A percentile compares a stretch with the other conserved stretches of the same genome.
Conservation (phyloP, 2,797 vertebrate genomes). For the Catamblyrhynchus diadema region DNA sequence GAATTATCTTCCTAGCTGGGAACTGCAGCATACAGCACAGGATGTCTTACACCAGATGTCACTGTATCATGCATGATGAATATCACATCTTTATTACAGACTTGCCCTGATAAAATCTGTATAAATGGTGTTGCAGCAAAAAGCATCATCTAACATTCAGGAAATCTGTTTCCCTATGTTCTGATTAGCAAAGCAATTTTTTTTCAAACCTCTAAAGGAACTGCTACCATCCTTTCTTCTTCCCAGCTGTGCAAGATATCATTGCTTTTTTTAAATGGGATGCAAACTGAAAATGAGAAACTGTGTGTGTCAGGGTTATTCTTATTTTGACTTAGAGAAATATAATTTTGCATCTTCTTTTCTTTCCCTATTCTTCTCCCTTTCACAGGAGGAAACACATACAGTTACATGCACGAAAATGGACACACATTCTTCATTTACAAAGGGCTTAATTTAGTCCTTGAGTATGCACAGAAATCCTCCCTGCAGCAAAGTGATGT, state of each 20-base stretch:
- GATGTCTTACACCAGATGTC: slow-evolving; percentile 52
- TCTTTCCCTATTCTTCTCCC: neutral
- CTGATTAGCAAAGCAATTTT: neutral
- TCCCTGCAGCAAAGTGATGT: slow-evolving; percentile 69
- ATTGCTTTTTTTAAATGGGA: neutral
- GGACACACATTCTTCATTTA: neutral
- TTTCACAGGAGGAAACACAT: neutral
- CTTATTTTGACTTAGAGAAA: neutral
- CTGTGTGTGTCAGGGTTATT: neutral
- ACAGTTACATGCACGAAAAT: neutral
- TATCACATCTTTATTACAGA: slow-evolving; percentile 15
- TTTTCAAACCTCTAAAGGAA: neutral
- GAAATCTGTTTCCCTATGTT: neutral
- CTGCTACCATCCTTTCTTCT: neutral
- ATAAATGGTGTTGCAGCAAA: neutral
- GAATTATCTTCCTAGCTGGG: neutral
- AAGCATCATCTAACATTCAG: neutral
- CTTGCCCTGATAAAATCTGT: neutral
- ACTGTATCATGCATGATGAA: slow-evolving; percentile 42
- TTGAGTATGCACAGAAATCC: slow-evolving; percentile 44
- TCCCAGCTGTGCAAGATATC: neutral
- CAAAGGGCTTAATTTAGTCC: slow-evolving; percentile 35
- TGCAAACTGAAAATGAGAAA: neutral
- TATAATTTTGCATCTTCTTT: neutral
- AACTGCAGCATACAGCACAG: neutral